These are phyloP conservation scores for Brachionus sp. DNA, from an alignment of 1,140 invertebrate species.

Conservation along the genomic window DNA sequence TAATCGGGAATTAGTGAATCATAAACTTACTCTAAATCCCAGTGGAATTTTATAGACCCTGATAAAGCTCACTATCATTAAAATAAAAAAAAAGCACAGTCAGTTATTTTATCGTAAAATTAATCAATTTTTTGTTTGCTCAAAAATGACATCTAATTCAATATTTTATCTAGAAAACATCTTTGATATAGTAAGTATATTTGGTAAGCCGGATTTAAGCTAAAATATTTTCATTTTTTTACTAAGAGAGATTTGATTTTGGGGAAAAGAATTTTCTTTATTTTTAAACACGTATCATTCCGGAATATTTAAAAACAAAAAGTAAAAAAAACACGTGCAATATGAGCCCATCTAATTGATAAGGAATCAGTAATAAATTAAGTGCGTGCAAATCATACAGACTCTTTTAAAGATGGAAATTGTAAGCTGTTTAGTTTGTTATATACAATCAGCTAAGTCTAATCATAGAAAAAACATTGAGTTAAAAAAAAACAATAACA, in stretches of 20 bases:
- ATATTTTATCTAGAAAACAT: not conserved
- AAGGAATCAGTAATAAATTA: not conserved
- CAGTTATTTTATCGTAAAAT: not conserved
- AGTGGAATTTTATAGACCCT: not conserved
- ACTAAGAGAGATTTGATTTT: not conserved
- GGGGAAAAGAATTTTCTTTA: not conserved
- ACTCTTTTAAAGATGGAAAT: not conserved
- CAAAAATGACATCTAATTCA: not conserved
- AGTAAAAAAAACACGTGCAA: not conserved
- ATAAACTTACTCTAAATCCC: not conserved
- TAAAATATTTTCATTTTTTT: too few species aligned
- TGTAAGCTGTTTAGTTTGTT: conserved; percentile 3
- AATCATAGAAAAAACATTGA: conserved; percentile 11
- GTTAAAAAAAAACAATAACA: conserved; percentile 33
- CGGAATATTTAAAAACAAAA: not conserved
- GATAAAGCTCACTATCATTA: not conserved
- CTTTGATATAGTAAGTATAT: not conserved
- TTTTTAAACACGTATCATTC: not conserved
- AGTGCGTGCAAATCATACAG: not conserved
- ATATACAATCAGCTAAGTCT: not conserved
- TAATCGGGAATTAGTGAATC: not conserved
- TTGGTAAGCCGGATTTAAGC: not conserved
- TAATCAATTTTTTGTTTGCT: not conserved
- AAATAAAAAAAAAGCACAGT: not conserved
- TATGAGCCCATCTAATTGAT: not conserved